These are phyloP conservation scores for Aporrectodea caliginosa DNA, from an alignment of 1,140 invertebrate species.

Conservation along the genomic window DNA sequence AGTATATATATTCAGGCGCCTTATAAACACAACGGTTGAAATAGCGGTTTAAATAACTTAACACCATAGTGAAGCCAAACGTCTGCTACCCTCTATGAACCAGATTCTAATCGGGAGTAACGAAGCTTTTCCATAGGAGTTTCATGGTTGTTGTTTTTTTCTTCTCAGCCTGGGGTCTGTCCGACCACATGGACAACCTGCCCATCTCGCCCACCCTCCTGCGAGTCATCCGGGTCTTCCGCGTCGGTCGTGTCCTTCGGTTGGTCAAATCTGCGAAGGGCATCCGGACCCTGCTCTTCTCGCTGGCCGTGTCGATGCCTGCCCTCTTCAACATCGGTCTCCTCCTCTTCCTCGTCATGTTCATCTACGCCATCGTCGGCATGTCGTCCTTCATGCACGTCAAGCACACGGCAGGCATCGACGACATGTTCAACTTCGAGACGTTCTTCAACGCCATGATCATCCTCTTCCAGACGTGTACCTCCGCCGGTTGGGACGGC, in stretches of 20 bases:
- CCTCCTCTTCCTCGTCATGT: slow-evolving; percentile 84
- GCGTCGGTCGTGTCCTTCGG: slow-evolving; percentile 88
- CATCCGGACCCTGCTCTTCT: slow-evolving; percentile 92
- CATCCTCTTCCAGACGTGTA: slow-evolving; percentile 86
- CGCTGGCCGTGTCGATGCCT: slow-evolving; percentile 86
- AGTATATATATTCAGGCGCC: too few species aligned
- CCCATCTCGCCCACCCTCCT: slow-evolving; percentile 82
- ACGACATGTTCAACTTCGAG: slow-evolving; percentile 88
- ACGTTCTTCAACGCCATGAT: slow-evolving; percentile 89
- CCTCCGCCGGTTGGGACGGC: slow-evolving; percentile 94
- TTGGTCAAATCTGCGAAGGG: slow-evolving; percentile 95
- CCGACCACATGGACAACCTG: slow-evolving; percentile 18
- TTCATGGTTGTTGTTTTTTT: too few species aligned
- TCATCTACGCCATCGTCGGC: slow-evolving; percentile 93
- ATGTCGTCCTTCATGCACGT: slow-evolving; percentile 91
- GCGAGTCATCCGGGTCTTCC: slow-evolving; percentile 87
- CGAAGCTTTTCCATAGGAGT: too few species aligned
- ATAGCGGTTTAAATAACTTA: too few species aligned
- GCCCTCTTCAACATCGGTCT: slow-evolving; percentile 93
- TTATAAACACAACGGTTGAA: too few species aligned
- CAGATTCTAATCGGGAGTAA: too few species aligned
- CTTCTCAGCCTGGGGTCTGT: slow-evolving; percentile 25
- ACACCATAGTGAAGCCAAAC: too few species aligned
- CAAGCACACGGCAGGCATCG: slow-evolving; percentile 76
- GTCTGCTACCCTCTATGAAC: too few species aligned